A percentile compares a stretch with the other conserved stretches of the same genome.
These are phyloP conservation scores for Petrocephalus microphthalmus DNA, from an alignment of 2,113 vertebrate species.

Conservation along the genomic window DNA sequence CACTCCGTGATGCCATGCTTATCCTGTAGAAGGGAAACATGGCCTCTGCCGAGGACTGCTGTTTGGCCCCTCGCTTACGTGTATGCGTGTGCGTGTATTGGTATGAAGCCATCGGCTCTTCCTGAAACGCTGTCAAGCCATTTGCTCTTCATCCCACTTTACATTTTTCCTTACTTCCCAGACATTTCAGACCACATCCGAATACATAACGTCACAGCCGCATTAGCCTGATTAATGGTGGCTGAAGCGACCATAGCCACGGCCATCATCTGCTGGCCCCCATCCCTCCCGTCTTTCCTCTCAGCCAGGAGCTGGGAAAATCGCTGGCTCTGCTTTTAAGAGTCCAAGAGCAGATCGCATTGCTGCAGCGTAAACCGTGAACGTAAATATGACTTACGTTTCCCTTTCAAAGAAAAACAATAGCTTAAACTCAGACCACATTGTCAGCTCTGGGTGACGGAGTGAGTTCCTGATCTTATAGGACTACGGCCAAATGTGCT, in stretches of 20 bases:
- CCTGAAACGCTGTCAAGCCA: background rate
- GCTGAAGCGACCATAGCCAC: background rate
- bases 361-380: background rate
- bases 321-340: background rate
- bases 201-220: background rate
- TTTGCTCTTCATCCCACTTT: background rate
- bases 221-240: background rate
- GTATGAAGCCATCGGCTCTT: background rate
- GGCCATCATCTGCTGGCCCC: background rate
- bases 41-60: background rate
- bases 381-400: background rate
- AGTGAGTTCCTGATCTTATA: background rate
- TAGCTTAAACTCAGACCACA: background rate
- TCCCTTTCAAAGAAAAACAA: background rate
- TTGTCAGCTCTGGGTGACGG: background rate
- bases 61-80: background rate
- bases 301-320: background rate
- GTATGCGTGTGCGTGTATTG: background rate
- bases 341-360: background rate
- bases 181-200: background rate
- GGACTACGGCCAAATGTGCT: constrained; percentile 4
- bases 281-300: background rate
- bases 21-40: background rate
- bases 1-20: background rate
- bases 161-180: background rate